phyloP scores from a whole-genome alignment of 2,888 invertebrate genomes.

The Apotomis capreana region DNA sequence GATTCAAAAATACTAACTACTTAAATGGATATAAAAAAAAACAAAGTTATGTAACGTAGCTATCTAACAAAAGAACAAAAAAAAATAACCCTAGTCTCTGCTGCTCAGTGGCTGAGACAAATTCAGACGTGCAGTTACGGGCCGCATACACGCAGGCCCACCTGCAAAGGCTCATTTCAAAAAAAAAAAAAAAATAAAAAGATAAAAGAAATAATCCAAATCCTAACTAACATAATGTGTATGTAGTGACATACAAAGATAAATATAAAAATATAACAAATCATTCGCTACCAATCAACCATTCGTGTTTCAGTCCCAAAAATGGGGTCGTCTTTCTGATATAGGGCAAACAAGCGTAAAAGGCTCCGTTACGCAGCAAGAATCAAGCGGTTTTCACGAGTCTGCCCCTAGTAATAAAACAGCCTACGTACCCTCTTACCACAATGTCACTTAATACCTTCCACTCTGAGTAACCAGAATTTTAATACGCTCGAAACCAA shows the following conservation, averaged over 20 bases:
- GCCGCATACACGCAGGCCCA: too few relatives aligned
- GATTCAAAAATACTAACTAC: too few relatives aligned
- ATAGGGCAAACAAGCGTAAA: constrained; percentile 27
- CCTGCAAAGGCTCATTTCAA: too few relatives aligned
- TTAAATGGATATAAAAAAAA: too few relatives aligned
- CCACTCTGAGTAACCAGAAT: not conserved
- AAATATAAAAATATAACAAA: not conserved
- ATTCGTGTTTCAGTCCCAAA: constrained; percentile 11
- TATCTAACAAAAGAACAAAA: too few relatives aligned
- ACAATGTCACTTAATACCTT: not conserved
- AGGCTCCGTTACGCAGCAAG: constrained; percentile 32
- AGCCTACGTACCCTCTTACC: not conserved
- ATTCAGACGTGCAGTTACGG: too few relatives aligned
- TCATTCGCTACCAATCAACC: not conserved
- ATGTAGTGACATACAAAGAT: not conserved
- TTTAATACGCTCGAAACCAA: constrained; percentile 25
- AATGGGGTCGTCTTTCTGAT: constrained; percentile 25
- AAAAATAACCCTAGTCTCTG: too few relatives aligned
- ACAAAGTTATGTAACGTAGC: too few relatives aligned
- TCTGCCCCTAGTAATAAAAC: not conserved
- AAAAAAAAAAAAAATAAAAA: too few relatives aligned
- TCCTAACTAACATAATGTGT: too few relatives aligned
- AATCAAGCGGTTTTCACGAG: constrained; percentile 23
- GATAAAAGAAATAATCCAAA: too few relatives aligned
- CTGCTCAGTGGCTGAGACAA: too few relatives aligned